phyloP scores from a whole-genome alignment of 2,797 vertebrate species.

The Kryptopterus vitreolus region DNA sequence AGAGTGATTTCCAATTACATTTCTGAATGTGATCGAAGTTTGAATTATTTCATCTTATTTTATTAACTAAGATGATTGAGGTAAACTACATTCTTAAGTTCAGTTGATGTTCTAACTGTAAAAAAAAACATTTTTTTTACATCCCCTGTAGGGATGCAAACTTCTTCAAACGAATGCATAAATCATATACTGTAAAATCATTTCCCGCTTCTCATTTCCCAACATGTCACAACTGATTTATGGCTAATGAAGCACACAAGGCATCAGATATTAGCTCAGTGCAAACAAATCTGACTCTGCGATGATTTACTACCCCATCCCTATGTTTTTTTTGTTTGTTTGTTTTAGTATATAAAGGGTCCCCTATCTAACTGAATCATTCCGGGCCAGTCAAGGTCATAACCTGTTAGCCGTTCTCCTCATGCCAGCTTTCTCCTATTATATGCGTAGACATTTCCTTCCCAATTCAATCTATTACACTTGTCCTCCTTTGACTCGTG shows the following conservation, averaged over 20 bases:
- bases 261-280: not conserved
- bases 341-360: not conserved
- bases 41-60: too few relatives aligned
- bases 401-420: slow-evolving; percentile 20
- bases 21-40: not conserved
- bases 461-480: slow-evolving; percentile 46
- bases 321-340: not conserved
- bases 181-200: slow-evolving; percentile 8
- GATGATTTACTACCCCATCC: slow-evolving; percentile 4
- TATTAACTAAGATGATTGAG: too few relatives aligned
- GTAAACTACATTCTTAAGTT: too few relatives aligned
- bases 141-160: not conserved
- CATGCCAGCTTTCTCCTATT: slow-evolving; percentile 27
- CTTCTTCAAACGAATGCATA: not conserved
- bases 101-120: not conserved
- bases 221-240: slow-evolving; percentile 50
- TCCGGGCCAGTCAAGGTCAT: slow-evolving; percentile 25
- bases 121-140: not conserved
- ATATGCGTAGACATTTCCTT: slow-evolving; percentile 34
- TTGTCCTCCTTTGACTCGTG: slow-evolving; percentile 41
- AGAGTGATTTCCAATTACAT: not conserved
- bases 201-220: slow-evolving; percentile 16
- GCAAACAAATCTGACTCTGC: slow-evolving; percentile 28
- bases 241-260: slow-evolving; percentile 44
- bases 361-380: slow-evolving; percentile 6